These are phyloP conservation scores for Theretra japonica DNA, from an alignment of 2,888 invertebrate genomes.

Conservation along the genomic window DNA sequence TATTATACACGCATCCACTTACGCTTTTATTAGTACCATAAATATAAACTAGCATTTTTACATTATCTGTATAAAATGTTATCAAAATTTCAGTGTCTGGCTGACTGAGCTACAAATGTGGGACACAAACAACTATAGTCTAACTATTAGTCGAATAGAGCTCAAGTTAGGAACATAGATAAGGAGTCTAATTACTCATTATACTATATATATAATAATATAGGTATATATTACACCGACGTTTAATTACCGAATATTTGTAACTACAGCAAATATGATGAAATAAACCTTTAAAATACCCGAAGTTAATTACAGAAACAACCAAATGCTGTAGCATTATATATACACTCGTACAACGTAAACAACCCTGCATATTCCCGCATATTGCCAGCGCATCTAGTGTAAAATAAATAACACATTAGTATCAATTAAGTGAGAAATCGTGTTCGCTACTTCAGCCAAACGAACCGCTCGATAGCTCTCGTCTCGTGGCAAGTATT, in stretches of 20 bases:
- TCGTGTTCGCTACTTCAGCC: constrained; percentile 49
- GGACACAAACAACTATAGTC: background rate
- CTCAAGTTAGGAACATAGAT: no score
- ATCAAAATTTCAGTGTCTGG: background rate
- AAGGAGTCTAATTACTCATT: no score
- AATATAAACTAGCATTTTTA: background rate
- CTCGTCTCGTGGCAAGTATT: constrained; percentile 55
- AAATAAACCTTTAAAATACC: no score
- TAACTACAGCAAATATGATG: no score
- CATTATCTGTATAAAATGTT: background rate
- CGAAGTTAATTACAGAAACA: no score
- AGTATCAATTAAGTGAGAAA: constrained; percentile 52
- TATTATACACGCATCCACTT: background rate
- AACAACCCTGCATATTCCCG: background rate
- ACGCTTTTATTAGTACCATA: constrained; percentile 1
- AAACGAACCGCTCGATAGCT: constrained; percentile 56
- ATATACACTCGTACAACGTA: no score
- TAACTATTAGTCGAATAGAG: no score
- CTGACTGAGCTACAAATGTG: background rate
- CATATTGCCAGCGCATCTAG: constrained; percentile 34
- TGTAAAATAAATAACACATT: constrained; percentile 16
- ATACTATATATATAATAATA: no score
- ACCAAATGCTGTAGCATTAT: background rate
- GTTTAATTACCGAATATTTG: no score
- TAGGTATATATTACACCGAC: no score